Conservation (phyloP, 2,113 vertebrate genomes). For the Mastomys natalensis region DNA sequence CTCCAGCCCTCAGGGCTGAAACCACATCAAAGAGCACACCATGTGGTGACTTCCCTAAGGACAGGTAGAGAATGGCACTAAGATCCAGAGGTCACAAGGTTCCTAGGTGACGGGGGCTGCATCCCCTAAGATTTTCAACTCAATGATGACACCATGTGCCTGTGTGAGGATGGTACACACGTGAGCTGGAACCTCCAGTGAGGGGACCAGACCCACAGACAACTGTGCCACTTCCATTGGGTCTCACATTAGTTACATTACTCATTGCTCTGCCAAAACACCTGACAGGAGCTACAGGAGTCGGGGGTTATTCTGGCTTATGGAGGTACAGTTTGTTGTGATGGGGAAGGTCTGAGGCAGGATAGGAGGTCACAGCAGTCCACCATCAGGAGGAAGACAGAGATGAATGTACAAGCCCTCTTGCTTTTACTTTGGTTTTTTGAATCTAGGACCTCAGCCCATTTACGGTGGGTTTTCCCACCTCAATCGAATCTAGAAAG, state of each 20-base stretch:
- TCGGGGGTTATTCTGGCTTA: too few relatives aligned
- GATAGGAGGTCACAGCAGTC: background rate
- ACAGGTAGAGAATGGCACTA: background rate
- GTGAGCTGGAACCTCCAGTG: rapidly evolving
- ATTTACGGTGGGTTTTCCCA: background rate
- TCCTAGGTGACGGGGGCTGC: background rate
- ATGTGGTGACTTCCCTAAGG: background rate
- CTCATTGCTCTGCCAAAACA: background rate
- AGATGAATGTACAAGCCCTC: background rate
- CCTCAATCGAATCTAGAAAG: background rate
- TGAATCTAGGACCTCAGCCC: background rate
- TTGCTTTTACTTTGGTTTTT: background rate
- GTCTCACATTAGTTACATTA: background rate
- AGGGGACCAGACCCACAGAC: background rate
- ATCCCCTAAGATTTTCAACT: background rate
- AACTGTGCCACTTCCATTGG: background rate
- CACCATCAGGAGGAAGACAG: background rate
- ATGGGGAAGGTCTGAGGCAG: background rate
- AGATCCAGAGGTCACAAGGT: background rate
- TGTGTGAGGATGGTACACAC: rapidly evolving
- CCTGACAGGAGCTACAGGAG: background rate
- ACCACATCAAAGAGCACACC: rapidly evolving
- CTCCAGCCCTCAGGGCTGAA: rapidly evolving
- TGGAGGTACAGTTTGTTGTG: background rate
- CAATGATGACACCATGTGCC: rapidly evolving